Base-by-base conservation (phyloP, 30 jellyfish, hydroid and myxozoan genomes). In the Hydractinia echinata region DNA sequence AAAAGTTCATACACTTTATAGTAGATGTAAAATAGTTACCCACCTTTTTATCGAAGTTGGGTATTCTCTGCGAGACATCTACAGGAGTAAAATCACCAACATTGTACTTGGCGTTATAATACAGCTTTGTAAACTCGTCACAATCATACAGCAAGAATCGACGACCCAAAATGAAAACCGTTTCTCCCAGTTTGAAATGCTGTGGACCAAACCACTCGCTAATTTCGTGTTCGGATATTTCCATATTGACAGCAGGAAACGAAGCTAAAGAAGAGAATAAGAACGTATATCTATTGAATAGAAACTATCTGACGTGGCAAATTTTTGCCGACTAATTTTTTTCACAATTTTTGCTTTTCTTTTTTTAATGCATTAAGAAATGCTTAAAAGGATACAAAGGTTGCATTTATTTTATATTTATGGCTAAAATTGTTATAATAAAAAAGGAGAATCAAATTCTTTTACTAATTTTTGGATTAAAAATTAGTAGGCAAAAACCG, bases 201-300 rank as follows among this genome's bases (percentile, higher is more conserved):
- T 83, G 76, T 4, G 98, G 98, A 10, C 76, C 81, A 86, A 87
- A 92, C 98, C 98, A 92, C 58, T 88, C 92, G 16, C 76, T 83
- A 13, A 92, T 95, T 81, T 92, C 98, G 39, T 85, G 84, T 53
- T 84, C 98, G 7, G 98, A 85, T 44, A 87, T 83, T 56, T 92
- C 98, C 98, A 92, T 92, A 72, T 80, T 91, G 72, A 89, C 84
- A 44, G 96, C 83, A 4, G 98, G 98, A 48, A 92, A 92, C 52
- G 98, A 92, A 58, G 96, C 98, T 92, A 72, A 53, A 62, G 50
- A 54, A 68, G 51, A 49, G 44, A 30, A 30, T 30, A 30, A 30
- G 44, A 30, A 2, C 44, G 44, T 30, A 2, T 30, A 30, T 30
- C 2, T 30, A 30, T 30, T 30, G 44, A 30, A 30, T 30, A 30